phyloP scores from a whole-genome alignment of 64 coral and sea anemone species.

The Dendrophyllia cribrosa region DNA sequence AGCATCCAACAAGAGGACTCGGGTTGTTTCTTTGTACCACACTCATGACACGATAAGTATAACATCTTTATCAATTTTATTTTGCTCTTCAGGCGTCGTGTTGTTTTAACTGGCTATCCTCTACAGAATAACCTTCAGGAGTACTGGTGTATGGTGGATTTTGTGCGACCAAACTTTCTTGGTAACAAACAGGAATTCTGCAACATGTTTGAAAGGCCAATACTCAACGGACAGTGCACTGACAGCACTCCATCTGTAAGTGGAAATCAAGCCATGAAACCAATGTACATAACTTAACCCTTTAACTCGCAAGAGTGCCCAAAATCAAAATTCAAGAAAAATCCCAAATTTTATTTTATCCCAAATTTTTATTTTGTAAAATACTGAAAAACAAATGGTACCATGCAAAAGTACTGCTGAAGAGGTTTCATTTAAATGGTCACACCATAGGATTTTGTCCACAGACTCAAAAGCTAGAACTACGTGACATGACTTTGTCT shows the following conservation, averaged over 20 bases:
- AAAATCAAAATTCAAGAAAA: background rate
- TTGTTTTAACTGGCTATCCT: conserved; percentile 97
- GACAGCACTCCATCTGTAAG: conserved; percentile 96
- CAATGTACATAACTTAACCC: background rate
- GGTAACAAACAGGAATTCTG: conserved; percentile 95
- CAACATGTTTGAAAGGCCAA: conserved; percentile 99
- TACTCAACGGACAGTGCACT: conserved; percentile 93
- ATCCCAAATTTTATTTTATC: too few species aligned
- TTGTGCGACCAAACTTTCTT: conserved; percentile 97
- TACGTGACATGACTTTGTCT: too few species aligned
- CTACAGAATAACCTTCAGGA: conserved; percentile 96
- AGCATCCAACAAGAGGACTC: too few species aligned
- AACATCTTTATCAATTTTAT: background rate
- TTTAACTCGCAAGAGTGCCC: too few species aligned
- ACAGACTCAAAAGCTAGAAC: too few species aligned
- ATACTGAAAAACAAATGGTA: too few species aligned
- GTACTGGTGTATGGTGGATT: conserved; percentile 99
- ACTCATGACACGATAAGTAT: too few species aligned
- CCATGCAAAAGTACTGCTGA: too few species aligned
- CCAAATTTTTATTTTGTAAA: too few species aligned
- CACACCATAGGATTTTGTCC: too few species aligned
- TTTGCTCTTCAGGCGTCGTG: conserved; percentile 71
- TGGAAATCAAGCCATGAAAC: background rate
- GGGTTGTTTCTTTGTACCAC: too few species aligned
- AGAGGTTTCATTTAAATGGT: too few species aligned